Evolutionary conservation across 1,140 invertebrate species (phyloP).

Genomic region (Tetramorium simillimum): DNA sequence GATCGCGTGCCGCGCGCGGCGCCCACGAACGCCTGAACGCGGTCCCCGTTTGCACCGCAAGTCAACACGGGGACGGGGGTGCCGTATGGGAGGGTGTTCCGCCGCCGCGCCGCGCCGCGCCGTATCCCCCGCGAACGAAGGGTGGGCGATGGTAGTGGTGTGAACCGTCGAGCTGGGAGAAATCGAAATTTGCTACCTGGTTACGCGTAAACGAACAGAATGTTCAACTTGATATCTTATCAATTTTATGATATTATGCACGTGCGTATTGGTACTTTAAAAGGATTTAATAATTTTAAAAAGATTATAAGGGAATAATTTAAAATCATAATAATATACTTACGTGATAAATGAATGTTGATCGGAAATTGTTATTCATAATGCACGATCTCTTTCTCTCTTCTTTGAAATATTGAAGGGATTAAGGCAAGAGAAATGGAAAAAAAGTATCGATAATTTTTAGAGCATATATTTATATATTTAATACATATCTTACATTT

Average conservation of each 20-base stretch:
- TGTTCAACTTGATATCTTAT: not conserved
- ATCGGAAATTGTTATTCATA: not conserved
- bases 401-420: not conserved
- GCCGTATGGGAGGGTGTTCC: conserved; percentile 18
- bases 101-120: not conserved
- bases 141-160: not conserved
- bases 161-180: not conserved
- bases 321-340: not conserved
- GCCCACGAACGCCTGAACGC: conserved; percentile 71
- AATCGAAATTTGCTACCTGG: not conserved
- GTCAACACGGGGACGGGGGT: not conserved
- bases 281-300: not conserved
- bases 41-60: conserved; percentile 36
- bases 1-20: conserved; percentile 69
- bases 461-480: not conserved
- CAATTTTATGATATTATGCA: not conserved
- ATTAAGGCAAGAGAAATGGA: not conserved
- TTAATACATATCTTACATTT: not conserved
- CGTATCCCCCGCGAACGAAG: not conserved
- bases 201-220: not conserved
- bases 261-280: not conserved
- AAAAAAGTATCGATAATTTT: not conserved
- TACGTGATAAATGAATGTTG: not conserved
- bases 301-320: not conserved
- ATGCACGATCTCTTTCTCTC: not conserved